Evolutionary conservation across 2,888 invertebrate species (phyloP).

Genomic region (Phengaris alcon): DNA sequence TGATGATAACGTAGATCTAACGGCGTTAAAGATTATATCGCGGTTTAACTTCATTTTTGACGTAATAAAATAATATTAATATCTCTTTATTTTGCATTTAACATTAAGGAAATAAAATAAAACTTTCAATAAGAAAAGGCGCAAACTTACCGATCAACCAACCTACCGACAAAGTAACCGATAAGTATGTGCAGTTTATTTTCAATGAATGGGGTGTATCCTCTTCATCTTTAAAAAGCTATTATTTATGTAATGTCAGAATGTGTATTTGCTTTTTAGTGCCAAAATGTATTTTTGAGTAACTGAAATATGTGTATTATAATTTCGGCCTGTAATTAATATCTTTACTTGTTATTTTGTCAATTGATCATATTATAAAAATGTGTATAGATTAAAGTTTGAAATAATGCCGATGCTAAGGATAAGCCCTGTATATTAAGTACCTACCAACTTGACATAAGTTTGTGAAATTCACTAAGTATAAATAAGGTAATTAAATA

Average conservation of each 20-base stretch:
- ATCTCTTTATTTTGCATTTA: not conserved
- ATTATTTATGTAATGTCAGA: not conserved
- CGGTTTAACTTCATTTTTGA: not conserved
- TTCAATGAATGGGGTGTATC: not conserved
- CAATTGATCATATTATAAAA: not conserved
- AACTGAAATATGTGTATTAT: not conserved
- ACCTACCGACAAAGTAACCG: too few relatives aligned
- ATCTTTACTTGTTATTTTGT: not conserved
- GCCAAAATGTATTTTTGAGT: constrained; percentile 11
- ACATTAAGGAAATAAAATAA: not conserved
- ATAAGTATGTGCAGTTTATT: not conserved
- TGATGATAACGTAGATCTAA: not conserved
- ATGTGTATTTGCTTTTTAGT: constrained; percentile 9
- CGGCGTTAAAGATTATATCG: not conserved
- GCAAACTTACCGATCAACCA: too few relatives aligned
- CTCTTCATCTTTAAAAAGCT: not conserved
- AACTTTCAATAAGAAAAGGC: too few relatives aligned
- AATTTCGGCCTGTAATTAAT: not conserved
- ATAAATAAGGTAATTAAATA: too few relatives aligned
- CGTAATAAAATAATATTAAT: not conserved
- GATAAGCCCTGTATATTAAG: too few relatives aligned
- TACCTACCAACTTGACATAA: too few relatives aligned
- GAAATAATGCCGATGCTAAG: too few relatives aligned
- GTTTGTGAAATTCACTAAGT: not conserved
- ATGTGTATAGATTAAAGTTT: not conserved